These are phyloP conservation scores for Parapristionchus giblindavisi DNA, from an alignment of 2,888 invertebrate species.

Conservation along the genomic window DNA sequence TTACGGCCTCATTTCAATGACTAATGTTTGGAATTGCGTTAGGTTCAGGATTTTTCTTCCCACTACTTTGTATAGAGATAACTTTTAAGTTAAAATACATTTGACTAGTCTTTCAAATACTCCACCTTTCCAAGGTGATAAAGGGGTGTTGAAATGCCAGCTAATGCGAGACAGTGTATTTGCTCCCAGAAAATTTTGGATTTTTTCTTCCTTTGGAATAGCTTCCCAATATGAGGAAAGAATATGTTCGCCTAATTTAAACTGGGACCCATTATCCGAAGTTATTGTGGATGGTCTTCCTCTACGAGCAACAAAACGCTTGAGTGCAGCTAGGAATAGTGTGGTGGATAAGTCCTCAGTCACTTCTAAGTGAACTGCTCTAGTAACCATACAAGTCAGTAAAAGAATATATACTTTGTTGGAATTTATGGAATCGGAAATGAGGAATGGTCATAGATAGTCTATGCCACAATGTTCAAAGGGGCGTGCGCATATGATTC, in stretches of 20 bases:
- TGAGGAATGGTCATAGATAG: not conserved
- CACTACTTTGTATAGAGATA: too few relatives aligned
- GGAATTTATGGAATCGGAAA: too few relatives aligned
- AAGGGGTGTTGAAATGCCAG: constrained; percentile 19
- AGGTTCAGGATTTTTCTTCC: too few relatives aligned
- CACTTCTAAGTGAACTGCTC: constrained; percentile 16
- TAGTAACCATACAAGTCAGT: constrained; percentile 12
- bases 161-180: not conserved
- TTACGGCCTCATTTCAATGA: too few relatives aligned
- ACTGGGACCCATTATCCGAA: constrained; percentile 16
- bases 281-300: not conserved
- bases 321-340: not conserved
- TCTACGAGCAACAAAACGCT: not conserved
- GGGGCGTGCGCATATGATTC: not conserved
- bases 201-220: not conserved
- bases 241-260: not conserved
- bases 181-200: not conserved
- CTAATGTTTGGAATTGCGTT: too few relatives aligned
- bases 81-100: too few relatives aligned
- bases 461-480: constrained; percentile 1
- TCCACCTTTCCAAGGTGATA: constrained; percentile 33
- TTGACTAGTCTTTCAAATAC: constrained; percentile 25
- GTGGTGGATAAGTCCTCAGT: not conserved
- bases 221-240: not conserved
- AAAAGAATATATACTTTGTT: constrained; percentile 1